Evolutionary conservation across 2,113 vertebrate genomes (phyloP).

Genomic region (Syngnathus scovelli): DNA sequence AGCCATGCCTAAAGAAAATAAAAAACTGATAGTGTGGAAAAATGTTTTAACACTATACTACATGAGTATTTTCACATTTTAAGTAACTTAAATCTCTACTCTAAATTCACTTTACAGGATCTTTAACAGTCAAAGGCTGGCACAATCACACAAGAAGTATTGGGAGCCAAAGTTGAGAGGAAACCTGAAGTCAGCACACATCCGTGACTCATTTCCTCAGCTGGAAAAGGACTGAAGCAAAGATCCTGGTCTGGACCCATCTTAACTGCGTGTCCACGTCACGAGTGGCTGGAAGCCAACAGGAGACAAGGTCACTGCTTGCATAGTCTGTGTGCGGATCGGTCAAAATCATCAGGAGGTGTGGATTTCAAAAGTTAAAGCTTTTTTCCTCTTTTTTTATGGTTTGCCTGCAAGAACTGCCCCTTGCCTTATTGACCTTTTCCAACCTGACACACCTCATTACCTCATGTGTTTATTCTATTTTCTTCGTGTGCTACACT

Average conservation of each 20-base stretch:
- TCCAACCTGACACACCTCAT: slow-evolving; percentile 15
- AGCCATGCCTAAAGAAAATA: background rate
- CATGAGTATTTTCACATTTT: background rate
- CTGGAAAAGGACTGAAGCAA: slow-evolving; percentile 60
- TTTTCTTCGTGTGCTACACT: slow-evolving; percentile 28
- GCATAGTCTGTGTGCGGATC: background rate
- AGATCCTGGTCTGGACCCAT: slow-evolving; percentile 44
- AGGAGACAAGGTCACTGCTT: slow-evolving; percentile 23
- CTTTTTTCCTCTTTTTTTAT: background rate
- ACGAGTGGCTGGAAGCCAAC: slow-evolving; percentile 31
- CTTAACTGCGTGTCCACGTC: slow-evolving; percentile 20
- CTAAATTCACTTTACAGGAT: background rate
- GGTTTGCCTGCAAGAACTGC: background rate
- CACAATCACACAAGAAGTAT: slow-evolving; percentile 3
- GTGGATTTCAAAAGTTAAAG: slow-evolving; percentile 6
- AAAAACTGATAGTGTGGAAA: background rate
- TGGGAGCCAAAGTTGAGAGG: slow-evolving; percentile 55
- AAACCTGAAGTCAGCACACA: slow-evolving; percentile 60
- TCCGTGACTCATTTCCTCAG: slow-evolving; percentile 69
- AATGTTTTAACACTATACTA: background rate
- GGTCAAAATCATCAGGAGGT: slow-evolving; percentile 14
- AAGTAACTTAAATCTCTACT: background rate
- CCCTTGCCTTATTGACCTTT: background rate
- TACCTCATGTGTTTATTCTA: slow-evolving; percentile 41
- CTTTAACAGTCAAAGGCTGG: background rate